Conservation (phyloP, 1,140 invertebrate genomes). For the Micrasema minimum region DNA sequence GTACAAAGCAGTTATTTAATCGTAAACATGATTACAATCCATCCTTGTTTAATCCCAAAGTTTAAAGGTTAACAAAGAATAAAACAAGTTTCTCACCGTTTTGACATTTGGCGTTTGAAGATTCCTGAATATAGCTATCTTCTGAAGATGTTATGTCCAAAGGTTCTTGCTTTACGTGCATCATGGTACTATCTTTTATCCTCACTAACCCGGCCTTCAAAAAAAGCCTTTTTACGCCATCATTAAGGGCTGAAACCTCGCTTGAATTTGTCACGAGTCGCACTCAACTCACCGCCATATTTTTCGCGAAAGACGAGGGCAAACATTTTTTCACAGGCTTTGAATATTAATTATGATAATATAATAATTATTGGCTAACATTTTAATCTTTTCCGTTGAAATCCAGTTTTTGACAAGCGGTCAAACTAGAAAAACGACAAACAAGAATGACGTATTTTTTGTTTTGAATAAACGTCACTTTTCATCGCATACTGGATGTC, state of each 20-base stretch:
- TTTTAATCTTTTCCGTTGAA: constrained; percentile 13
- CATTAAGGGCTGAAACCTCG: not conserved
- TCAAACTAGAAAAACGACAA: constrained; percentile 26
- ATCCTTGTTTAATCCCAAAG: not conserved
- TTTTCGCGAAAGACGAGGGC: no score
- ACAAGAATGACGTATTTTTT: constrained; percentile 26
- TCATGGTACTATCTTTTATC: not conserved
- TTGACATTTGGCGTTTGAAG: not conserved
- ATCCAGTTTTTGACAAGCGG: constrained; percentile 21
- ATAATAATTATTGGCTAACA: not conserved
- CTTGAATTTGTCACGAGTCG: not conserved
- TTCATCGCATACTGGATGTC: no score
- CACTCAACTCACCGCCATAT: no score
- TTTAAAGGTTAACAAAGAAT: not conserved
- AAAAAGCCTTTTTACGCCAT: not conserved
- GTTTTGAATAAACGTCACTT: no score
- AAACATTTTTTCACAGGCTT: no score
- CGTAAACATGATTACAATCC: not conserved
- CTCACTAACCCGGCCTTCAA: not conserved
- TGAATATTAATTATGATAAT: not conserved
- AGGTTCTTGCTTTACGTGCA: constrained; percentile 11
- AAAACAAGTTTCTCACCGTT: not conserved
- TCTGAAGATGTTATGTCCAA: not conserved
- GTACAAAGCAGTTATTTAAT: not conserved
- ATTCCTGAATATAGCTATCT: not conserved